Percentiles rank a stretch among this genome's conserved stretches.
phyloP scores from a whole-genome alignment of 2,888 invertebrate species.

The Tillus elongatus region DNA sequence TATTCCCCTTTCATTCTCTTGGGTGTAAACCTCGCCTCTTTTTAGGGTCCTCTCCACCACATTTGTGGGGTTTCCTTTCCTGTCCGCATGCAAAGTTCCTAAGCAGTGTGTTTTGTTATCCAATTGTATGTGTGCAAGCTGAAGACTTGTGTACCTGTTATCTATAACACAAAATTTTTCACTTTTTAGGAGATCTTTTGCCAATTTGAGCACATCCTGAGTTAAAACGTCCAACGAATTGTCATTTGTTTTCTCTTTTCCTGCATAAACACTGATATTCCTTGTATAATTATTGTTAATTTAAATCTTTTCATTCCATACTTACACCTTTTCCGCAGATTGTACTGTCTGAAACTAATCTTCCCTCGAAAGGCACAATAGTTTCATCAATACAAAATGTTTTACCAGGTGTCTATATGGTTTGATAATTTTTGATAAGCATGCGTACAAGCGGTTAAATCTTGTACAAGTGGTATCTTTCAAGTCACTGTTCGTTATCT shows the following conservation, averaged over 20 bases:
- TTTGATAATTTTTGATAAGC: slow-evolving; percentile 7
- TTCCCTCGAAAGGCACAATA: slow-evolving; percentile 7
- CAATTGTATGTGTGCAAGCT: slow-evolving; percentile 12
- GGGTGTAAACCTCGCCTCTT: too few relatives aligned
- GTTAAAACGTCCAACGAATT: slow-evolving; percentile 10
- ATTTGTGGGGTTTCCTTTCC: too few relatives aligned
- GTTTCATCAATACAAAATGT: too few relatives aligned
- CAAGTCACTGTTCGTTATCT: slow-evolving; percentile 14
- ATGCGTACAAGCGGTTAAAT: slow-evolving; percentile 10
- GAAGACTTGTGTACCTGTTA: slow-evolving; percentile 14
- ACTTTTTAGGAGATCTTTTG: too few relatives aligned
- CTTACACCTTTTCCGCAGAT: too few relatives aligned
- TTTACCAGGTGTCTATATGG: too few relatives aligned
- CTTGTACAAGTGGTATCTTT: slow-evolving; percentile 10
- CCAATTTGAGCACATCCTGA: slow-evolving; percentile 11
- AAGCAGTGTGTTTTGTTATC: slow-evolving; percentile 14
- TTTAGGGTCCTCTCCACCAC: too few relatives aligned
- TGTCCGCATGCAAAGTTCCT: too few relatives aligned
- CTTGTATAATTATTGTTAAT: slow-evolving; percentile 11
- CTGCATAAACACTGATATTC: slow-evolving; percentile 12
- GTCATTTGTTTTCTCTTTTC: slow-evolving; percentile 7
- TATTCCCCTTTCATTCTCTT: too few relatives aligned
- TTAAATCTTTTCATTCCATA: slow-evolving; percentile 13
- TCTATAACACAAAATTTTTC: too few relatives aligned
- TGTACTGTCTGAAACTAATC: too few relatives aligned